Evolutionary conservation across 2,113 vertebrate species (phyloP).

Genomic region (Gallinago media): DNA sequence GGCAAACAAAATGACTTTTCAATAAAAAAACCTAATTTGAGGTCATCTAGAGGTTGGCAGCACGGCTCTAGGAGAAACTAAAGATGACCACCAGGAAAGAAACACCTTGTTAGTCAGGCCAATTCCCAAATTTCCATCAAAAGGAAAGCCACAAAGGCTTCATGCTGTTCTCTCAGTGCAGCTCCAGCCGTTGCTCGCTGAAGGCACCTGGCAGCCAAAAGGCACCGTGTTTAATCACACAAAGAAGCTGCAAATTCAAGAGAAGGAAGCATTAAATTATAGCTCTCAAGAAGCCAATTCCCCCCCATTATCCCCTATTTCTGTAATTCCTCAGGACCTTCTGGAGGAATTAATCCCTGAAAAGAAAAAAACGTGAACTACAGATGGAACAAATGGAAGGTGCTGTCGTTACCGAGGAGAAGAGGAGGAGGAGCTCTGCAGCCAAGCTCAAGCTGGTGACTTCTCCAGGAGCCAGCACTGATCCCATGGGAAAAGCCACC

Average conservation of each 20-base stretch:
- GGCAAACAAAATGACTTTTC: neutral
- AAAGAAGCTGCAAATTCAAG: neutral
- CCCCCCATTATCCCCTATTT: neutral
- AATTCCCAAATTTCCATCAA: neutral
- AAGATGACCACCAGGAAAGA: neutral
- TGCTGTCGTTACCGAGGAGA: accelerated
- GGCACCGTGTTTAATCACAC: neutral
- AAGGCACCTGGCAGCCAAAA: neutral
- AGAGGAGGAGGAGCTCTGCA: neutral
- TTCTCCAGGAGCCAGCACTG: neutral
- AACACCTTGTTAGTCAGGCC: neutral
- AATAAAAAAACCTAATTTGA: neutral
- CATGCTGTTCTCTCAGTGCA: neutral
- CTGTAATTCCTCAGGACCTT: neutral
- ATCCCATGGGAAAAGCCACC: neutral
- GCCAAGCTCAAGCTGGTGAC: accelerated
- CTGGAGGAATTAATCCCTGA: neutral
- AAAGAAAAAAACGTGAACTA: neutral
- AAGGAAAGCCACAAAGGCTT: neutral
- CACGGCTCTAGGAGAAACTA: neutral
- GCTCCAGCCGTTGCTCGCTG: neutral
- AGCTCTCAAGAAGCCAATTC: neutral
- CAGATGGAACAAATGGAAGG: accelerated
- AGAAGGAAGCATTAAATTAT: neutral
- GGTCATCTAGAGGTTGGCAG: neutral